phyloP scores from a whole-genome alignment of 2,888 invertebrate species.

The Mechanitis mazaeus region DNA sequence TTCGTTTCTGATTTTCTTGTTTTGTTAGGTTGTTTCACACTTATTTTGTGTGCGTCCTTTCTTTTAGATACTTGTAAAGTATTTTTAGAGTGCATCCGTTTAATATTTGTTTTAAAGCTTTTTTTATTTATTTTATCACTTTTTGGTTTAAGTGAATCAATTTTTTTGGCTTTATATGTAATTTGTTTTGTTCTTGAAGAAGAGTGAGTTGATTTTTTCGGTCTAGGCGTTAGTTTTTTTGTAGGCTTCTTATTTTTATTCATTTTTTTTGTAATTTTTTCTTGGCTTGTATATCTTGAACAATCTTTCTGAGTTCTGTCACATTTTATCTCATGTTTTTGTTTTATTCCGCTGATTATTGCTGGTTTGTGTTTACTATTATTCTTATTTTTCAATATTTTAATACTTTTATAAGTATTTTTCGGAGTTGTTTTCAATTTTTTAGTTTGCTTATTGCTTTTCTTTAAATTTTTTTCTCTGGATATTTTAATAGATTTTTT shows the following conservation, averaged over 20 bases:
- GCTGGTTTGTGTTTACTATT: too few relatives aligned
- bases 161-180: too few relatives aligned
- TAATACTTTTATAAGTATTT: not conserved
- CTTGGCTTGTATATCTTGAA: not conserved
- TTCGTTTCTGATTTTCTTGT: not conserved
- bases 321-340: not conserved
- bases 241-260: not conserved
- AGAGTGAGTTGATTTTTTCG: not conserved
- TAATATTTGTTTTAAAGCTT: not conserved
- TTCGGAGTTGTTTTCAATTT: not conserved
- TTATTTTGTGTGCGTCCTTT: not conserved
- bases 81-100: constrained; percentile 1
- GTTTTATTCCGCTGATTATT: not conserved
- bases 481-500: too few relatives aligned
- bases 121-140: not conserved
- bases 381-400: not conserved
- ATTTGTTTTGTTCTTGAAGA: too few relatives aligned
- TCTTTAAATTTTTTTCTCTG: too few relatives aligned
- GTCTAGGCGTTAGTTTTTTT: not conserved
- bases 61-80: not conserved
- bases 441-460: not conserved
- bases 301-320: not conserved
- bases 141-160: too few relatives aligned
- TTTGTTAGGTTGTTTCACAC: not conserved
- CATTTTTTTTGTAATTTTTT: not conserved